These are phyloP conservation scores for Oreohelix idahoensis DNA, from an alignment of 1,140 invertebrate species.

Conservation along the genomic window DNA sequence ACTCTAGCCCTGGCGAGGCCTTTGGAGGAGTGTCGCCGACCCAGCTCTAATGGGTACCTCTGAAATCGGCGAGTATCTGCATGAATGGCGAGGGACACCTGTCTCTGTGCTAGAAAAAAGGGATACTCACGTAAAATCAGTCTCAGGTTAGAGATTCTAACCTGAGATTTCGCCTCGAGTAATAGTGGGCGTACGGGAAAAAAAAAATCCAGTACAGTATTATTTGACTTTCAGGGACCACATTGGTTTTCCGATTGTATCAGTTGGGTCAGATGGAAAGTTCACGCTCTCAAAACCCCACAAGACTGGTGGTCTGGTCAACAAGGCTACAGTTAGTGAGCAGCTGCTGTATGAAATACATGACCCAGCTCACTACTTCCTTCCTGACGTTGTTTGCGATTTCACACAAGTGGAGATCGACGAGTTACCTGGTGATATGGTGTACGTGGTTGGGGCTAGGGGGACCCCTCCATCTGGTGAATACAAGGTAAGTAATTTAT, in stretches of 20 bases:
- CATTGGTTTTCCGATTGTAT: slow-evolving; percentile 76
- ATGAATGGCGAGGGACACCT: no score
- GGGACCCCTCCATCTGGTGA: slow-evolving; percentile 73
- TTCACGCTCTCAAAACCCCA: slow-evolving; percentile 75
- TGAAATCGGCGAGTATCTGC: no score
- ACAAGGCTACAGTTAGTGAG: slow-evolving; percentile 73
- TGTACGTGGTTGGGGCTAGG: slow-evolving; percentile 73
- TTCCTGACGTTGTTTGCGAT: slow-evolving; percentile 77
- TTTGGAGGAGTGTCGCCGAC: no score
- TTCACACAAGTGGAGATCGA: slow-evolving; percentile 73
- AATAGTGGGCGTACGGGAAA: no score
- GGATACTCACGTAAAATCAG: no score
- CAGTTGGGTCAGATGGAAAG: slow-evolving; percentile 71
- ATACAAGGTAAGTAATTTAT: slow-evolving; percentile 74
- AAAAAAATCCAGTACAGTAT: no score
- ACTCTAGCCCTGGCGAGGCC: no score
- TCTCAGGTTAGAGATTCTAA: no score
- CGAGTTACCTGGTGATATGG: slow-evolving; percentile 63
- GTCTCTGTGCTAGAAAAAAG: no score
- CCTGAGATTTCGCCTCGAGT: no score
- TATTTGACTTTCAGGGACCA: slow-evolving; percentile 66
- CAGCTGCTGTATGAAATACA: slow-evolving; percentile 77
- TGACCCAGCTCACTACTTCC: slow-evolving; percentile 74
- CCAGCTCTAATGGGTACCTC: no score
- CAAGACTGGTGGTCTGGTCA: slow-evolving; percentile 75